Conservation (phyloP, 1,140 invertebrate genomes). For the Arctopsyche grandis region DNA sequence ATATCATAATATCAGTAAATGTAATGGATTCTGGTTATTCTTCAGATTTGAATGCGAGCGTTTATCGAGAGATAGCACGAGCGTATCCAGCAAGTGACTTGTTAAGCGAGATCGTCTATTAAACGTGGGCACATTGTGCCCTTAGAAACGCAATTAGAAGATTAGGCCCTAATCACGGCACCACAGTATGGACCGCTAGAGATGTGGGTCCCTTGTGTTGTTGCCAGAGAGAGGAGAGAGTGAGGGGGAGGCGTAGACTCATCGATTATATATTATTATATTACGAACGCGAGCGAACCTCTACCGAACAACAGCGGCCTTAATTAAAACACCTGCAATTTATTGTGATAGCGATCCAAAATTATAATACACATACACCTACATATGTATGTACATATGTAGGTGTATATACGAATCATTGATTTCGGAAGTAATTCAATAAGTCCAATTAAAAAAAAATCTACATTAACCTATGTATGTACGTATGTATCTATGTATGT, state of each 20-base stretch:
- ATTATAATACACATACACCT: not conserved
- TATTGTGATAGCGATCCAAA: not conserved
- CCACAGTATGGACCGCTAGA: conserved; percentile 14
- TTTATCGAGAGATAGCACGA: not conserved
- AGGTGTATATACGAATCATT: too few relatives aligned
- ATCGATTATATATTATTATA: conserved; percentile 11
- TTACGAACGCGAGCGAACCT: not conserved
- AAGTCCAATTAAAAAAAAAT: not conserved
- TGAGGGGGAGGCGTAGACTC: not conserved
- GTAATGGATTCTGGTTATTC: too few relatives aligned
- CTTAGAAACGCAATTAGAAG: conserved; percentile 5
- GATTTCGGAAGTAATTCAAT: too few relatives aligned
- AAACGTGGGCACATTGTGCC: conserved; percentile 3
- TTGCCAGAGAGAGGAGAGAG: not conserved
- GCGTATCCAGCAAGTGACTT: not conserved
- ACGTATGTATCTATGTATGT: not conserved
- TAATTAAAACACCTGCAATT: conserved; percentile 17
- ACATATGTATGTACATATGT: not conserved
- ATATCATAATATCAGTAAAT: too few relatives aligned
- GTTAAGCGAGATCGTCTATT: not conserved
- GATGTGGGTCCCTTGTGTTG: conserved; percentile 17
- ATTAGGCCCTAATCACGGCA: conserved; percentile 13
- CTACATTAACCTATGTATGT: not conserved
- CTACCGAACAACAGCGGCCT: not conserved
- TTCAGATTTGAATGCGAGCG: not conserved